Conservation (phyloP, 2,888 invertebrate genomes). For the Blastobasis lacticolella region DNA sequence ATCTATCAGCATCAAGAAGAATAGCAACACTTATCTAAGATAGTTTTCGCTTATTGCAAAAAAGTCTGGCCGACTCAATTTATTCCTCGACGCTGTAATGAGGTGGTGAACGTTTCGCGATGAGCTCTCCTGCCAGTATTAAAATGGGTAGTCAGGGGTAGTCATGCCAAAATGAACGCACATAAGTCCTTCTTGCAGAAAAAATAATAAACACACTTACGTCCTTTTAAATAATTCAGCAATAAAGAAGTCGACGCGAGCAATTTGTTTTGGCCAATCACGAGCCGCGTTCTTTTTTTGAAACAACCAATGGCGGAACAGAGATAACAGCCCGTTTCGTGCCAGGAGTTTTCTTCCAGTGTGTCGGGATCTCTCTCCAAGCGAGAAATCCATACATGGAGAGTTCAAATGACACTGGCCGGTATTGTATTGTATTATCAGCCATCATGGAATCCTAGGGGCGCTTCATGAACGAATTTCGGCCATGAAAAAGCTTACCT, state of each 20-base stretch:
- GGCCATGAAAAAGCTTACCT: conserved; percentile 52
- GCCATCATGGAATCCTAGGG: conserved; percentile 68
- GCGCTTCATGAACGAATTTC: conserved; percentile 52
- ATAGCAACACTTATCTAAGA: neutral
- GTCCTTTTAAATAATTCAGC: conserved; percentile 45
- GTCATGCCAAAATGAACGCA: no score
- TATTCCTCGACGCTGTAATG: no score
- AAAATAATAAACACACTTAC: conserved; percentile 23
- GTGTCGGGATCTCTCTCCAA: conserved; percentile 17
- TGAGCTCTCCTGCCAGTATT: no score
- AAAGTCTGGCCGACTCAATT: conserved; percentile 7
- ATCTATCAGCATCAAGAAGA: neutral
- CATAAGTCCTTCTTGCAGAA: no score
- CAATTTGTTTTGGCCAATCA: conserved; percentile 75
- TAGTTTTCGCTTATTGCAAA: conserved; percentile 15
- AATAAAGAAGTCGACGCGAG: conserved; percentile 61
- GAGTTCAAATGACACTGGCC: conserved; percentile 50
- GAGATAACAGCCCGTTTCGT: conserved; percentile 61
- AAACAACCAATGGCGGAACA: conserved; percentile 67
- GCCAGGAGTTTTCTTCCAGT: conserved; percentile 18
- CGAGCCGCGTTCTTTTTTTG: conserved; percentile 59
- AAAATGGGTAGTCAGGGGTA: no score
- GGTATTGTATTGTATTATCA: conserved; percentile 71
- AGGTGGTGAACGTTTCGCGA: no score
- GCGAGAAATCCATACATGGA: conserved; percentile 35